These are phyloP conservation scores for Drymonia ruficornis DNA, from an alignment of 2,888 invertebrate species.

Conservation along the genomic window DNA sequence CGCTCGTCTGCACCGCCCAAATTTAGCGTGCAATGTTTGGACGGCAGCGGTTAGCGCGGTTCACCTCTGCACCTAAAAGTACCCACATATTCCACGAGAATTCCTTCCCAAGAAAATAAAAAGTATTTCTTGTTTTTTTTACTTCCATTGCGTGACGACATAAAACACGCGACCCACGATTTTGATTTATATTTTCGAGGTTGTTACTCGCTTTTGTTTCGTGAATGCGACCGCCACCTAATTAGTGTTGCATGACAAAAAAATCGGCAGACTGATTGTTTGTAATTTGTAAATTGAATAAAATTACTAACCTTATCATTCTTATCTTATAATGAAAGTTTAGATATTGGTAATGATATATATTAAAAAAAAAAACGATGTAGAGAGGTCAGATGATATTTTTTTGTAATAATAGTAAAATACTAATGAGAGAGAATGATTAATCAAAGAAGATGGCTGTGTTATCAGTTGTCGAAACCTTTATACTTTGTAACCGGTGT, in stretches of 20 bases:
- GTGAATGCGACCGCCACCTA: conserved; percentile 45
- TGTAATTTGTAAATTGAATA: conserved; percentile 27
- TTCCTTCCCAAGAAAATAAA: conserved; percentile 39
- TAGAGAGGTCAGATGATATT: no score
- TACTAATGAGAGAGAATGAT: no score
- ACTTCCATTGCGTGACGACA: conserved; percentile 68
- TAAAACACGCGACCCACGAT: conserved; percentile 62
- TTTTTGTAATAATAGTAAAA: no score
- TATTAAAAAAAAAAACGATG: no score
- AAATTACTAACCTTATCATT: neutral
- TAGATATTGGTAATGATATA: neutral
- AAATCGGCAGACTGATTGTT: conserved; percentile 24
- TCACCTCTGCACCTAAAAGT: conserved; percentile 42
- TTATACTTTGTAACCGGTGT: no score
- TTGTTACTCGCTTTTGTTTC: conserved; percentile 52
- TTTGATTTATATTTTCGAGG: conserved; percentile 63
- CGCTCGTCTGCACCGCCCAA: conserved; percentile 28
- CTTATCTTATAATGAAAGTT: neutral
- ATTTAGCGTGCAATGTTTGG: conserved; percentile 45
- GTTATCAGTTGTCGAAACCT: no score
- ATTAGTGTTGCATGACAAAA: conserved; percentile 50
- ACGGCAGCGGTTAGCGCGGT: conserved; percentile 29
- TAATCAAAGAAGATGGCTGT: no score
- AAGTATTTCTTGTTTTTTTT: conserved; percentile 40
- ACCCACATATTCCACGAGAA: conserved; percentile 58